A percentile compares a stretch with the other conserved stretches of the same genome.
phyloP scores from a whole-genome alignment of 2,797 vertebrate genomes.

The Staurois parvus region DNA sequence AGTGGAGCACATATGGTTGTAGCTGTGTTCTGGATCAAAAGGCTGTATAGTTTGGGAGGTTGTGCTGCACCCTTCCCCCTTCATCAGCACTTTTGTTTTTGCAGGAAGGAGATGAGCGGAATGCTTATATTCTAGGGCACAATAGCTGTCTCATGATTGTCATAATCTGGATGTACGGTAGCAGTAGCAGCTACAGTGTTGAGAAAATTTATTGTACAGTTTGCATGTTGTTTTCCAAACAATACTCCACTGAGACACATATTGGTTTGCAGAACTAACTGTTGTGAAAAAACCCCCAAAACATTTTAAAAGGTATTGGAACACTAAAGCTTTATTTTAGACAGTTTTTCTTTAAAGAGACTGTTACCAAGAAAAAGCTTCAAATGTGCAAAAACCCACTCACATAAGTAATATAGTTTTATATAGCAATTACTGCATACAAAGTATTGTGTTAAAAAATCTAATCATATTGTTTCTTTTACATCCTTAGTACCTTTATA shows the following conservation, averaged over 20 bases:
- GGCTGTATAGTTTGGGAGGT: slow-evolving; percentile 34
- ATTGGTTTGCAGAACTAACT: background rate
- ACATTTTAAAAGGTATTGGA: background rate
- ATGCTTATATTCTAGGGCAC: slow-evolving; percentile 28
- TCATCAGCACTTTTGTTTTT: slow-evolving; percentile 29
- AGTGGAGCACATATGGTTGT: slow-evolving; percentile 14
- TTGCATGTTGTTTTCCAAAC: background rate
- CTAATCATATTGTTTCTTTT: no score
- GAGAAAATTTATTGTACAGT: background rate
- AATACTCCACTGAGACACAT: no score
- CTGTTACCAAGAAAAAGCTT: no score
- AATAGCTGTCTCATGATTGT: background rate
- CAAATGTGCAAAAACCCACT: no score
- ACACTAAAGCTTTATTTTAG: background rate
- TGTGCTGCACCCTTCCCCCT: slow-evolving; percentile 28
- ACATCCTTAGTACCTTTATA: no score
- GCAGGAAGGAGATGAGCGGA: slow-evolving; percentile 23
- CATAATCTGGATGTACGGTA: background rate
- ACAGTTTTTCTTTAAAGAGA: background rate
- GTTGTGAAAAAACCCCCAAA: no score
- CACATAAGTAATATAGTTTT: no score
- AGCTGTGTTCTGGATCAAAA: slow-evolving; percentile 21
- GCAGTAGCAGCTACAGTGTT: background rate
- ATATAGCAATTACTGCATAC: no score
- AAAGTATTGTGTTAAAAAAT: no score